Conservation (phyloP, 2,113 vertebrate species). For the Callithrix jacchus region DNA sequence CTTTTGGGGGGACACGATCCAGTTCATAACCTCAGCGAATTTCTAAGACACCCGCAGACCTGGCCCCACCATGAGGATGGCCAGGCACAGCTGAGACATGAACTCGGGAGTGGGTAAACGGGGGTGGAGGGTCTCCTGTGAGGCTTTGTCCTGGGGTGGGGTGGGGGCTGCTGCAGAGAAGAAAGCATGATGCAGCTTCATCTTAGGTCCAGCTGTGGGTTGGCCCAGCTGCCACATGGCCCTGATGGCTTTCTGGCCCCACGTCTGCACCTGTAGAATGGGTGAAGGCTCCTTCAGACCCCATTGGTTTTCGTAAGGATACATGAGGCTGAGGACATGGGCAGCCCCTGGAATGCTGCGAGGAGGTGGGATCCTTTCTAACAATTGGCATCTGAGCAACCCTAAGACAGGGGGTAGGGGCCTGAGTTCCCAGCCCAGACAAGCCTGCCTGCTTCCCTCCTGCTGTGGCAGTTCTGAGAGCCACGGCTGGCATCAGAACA, state of each 20-base stretch:
- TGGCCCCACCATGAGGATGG: neutral
- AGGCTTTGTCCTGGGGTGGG: neutral
- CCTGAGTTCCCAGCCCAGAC: rapidly evolving
- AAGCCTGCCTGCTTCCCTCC: too few relatives aligned
- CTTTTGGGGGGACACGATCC: neutral
- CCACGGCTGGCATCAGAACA: rapidly evolving
- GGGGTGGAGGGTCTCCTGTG: rapidly evolving
- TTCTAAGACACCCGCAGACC: rapidly evolving
- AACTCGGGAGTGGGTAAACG: neutral
- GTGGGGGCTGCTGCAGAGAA: rapidly evolving
- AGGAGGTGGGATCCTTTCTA: neutral
- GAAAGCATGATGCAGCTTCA: rapidly evolving
- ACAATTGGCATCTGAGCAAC: neutral
- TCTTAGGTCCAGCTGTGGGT: too few relatives aligned
- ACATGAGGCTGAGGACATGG: neutral
- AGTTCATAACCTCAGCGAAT: too few relatives aligned
- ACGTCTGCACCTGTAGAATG: rapidly evolving
- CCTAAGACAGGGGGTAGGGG: too few relatives aligned
- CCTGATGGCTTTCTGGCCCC: neutral
- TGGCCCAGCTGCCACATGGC: rapidly evolving
- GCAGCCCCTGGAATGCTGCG: rapidly evolving
- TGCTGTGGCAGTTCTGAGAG: rapidly evolving
- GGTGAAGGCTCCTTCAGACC: rapidly evolving
- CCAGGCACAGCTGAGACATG: rapidly evolving
- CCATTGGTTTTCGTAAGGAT: neutral